Evolutionary conservation across 2,888 invertebrate genomes (phyloP), one percentile per base, ranked within the genome.

Genomic region (Orthosia gracilis): DNA sequence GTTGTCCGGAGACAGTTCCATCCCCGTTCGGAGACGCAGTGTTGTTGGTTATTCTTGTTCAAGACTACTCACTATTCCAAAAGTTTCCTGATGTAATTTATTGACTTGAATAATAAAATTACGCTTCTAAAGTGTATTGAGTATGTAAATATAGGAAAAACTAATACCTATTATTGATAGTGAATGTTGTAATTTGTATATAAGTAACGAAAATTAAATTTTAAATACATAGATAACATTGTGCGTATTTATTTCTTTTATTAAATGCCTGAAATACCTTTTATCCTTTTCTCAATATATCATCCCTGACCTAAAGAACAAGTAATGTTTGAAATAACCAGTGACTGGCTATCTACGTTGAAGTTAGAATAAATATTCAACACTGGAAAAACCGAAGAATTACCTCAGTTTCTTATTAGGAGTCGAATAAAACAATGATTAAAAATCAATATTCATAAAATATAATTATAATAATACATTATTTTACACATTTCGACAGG

Each of bases 181-280:
- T 96, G 91, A 96, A 96, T 96, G 96, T 96, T 96, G 96, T 96
- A 95, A 96, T 96, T 95, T 96, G 96, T 96, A 96, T 96, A 96
- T 96, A 96, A 95, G 96, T 96, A 96, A 96, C 92, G 94, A 95
- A 95, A 96, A 96, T 96, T 96, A 96, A 96, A 96, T 96, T 96
- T 96, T 96, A 96, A 96, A 96, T 96, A 96, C 96, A 96, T 96
- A 96, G 96, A 96, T 96, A 96, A 94, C 85, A 93, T 91, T 91
- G 94, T 94, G 94, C 86, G 94, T 94, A 91, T 90, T 93, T 83
- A 92, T 94, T 91, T 91, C 88, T 83, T 88, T 78, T 75, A 69
- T 77, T 78, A 40, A 76, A 12, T 63, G 50, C 73, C 13, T 21
- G n/a, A 23, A 13, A 62, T 18, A 23, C 15, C 5, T 68, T 23